Evolutionary conservation across 2,113 vertebrate genomes (phyloP).

Genomic region (Lamprologus ornatipinnis): DNA sequence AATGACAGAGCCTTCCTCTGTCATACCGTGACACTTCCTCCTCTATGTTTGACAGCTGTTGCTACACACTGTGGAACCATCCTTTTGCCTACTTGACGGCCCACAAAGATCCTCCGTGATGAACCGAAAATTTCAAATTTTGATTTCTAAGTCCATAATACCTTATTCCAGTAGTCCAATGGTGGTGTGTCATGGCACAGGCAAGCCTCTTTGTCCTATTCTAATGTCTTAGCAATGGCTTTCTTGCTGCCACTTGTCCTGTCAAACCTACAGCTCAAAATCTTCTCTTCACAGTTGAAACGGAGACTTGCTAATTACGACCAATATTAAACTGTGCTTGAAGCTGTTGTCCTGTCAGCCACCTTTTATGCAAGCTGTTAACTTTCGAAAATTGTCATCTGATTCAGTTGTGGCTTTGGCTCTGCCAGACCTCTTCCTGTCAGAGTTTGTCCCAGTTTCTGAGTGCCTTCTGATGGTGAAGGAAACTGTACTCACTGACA

Average conservation of each 20-base stretch:
- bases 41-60: neutral
- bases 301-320: fast-evolving
- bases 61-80: neutral
- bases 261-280: neutral
- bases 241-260: neutral
- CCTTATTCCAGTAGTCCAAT: neutral
- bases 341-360: neutral
- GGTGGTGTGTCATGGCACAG: neutral
- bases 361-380: neutral
- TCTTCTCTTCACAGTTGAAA: neutral
- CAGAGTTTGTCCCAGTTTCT: neutral
- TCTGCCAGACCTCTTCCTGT: neutral
- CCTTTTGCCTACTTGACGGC: fast-evolving
- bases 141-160: neutral
- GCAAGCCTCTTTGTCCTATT: neutral
- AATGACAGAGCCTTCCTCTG: fast-evolving
- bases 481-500: neutral
- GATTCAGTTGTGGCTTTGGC: neutral
- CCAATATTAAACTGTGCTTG: neutral
- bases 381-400: neutral
- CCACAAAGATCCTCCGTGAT: neutral
- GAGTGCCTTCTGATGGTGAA: neutral
- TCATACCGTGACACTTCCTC: neutral
- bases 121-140: neutral
- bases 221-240: neutral